Evolutionary conservation across 2,113 vertebrate species (phyloP), one percentile per base, ranked within the genome.

Genomic region (Nasalis larvatus): DNA sequence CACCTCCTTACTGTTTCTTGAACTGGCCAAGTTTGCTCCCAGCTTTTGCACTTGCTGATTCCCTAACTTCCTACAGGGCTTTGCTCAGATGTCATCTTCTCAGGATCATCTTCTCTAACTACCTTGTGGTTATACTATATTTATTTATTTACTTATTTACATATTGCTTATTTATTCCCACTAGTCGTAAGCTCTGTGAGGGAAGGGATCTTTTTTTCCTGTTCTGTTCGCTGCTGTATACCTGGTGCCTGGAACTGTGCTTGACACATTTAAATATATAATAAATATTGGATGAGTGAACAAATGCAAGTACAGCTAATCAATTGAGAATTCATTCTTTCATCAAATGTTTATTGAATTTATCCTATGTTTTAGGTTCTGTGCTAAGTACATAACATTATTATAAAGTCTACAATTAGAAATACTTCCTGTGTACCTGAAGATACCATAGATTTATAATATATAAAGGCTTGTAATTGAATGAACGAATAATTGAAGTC

Each of bases 351-450:
- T 89, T 91, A 71, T 35, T 66, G 58, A 77, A 27, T 74, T 6
- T 18, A 32, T 54, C 9, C 52, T 91, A 0, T 37, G 21, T 87
- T 85, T 91, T 52, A 82, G 30, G 23, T 74, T 96, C 71, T 91
- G 30, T 69, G 20, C 58, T 60, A 54, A 80, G 32, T 56, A 35
- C 8, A 27, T 47, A 37, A 9, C 60, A 63, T 71, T 91, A 82
- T 52, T 60, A 42, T 81, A 76, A 88, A 76, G 10, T 77, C 45
- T 94, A 84, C 84, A 83, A 56, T 81, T 94, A 68, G 30, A 96
- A 88, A 37, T 40, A 45, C 9, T 68, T 96, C 9, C n/a, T 92
- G 1, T 84, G 60, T 2, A 74, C 69, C 86, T 76, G 32, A 89
- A 69, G 74, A 52, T 73, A 78, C n/a, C 42, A 20, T 81, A 74